Base-by-base conservation (phyloP, 2,113 vertebrate species). In the Pelecanoides urinatrix region DNA sequence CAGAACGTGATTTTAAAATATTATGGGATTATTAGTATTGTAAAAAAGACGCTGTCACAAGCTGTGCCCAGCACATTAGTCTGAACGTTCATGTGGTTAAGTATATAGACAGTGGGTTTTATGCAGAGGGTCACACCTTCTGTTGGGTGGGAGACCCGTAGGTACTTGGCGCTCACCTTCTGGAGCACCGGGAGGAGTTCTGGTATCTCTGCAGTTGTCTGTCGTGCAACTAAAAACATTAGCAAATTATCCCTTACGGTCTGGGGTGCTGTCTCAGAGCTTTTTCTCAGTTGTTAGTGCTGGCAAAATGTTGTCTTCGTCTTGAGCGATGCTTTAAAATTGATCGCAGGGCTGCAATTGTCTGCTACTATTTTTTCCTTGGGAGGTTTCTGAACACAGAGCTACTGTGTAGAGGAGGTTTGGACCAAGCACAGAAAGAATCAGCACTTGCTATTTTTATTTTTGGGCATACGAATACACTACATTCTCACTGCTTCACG, bases 401-500 rank as follows among this genome's bases (percentile, higher is more conserved):
- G 32, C n/a, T 76, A 29, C 50, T 71, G 32, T 12, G 1, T 0
- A 1, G 58, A 47, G 22, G 36, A 55, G 18, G 4, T 72, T 75
- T 56, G 78, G 21, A 49, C 66, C 42, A 56, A 49, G 32, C 52
- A 52, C 36, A 58, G 58, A 11, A 62, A 27, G 26, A 74, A 56
- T n/a, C 42, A 70, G 20, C 27, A 9, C 45, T 49, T 76, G 21
- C 4, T 62, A 0, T 12, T 67, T 56, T 34, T 52, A 22, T 63
- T 65, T 63, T 45, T 73, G 74, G 61, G 40, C 52, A n/a, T 82
- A 38, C 19, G 52, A 52, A 49, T 67, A 38, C 4, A 7, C 44
- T 11, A 0, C 7, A 4, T 62, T 66, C 55, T 81, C 22, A 26
- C 14, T 77, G 63, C 7, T 86, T 62, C 6, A 1, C 0, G 0